These are phyloP conservation scores for Drosophila micromelanica DNA, from an alignment of 1,140 invertebrate species.

Conservation along the genomic window DNA sequence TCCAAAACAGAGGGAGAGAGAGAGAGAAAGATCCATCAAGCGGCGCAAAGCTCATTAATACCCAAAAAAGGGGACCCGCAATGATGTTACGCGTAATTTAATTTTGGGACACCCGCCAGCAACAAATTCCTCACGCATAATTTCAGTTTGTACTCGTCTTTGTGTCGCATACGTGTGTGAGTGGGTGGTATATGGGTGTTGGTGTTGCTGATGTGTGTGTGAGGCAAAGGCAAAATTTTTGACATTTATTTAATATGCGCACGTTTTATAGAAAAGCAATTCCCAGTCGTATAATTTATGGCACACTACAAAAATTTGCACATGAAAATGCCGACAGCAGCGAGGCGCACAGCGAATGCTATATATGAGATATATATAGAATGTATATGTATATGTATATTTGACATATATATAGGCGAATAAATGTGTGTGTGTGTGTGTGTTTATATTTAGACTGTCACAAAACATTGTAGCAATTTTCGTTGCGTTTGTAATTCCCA, in stretches of 20 bases:
- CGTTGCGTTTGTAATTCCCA: slow-evolving; percentile 81
- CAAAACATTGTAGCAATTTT: slow-evolving; percentile 80
- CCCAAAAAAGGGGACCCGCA: slow-evolving; percentile 68
- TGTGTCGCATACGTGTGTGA: slow-evolving; percentile 11
- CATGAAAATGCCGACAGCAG: slow-evolving; percentile 51
- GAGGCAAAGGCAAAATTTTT: slow-evolving; percentile 67
- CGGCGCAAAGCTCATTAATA: slow-evolving; percentile 76
- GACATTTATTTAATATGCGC: slow-evolving; percentile 83
- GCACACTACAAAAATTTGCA: slow-evolving; percentile 82
- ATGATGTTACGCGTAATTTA: slow-evolving; percentile 82
- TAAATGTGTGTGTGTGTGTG: slow-evolving; percentile 14
- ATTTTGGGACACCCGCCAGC: slow-evolving; percentile 59
- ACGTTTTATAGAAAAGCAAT: slow-evolving; percentile 83
- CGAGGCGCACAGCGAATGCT: slow-evolving; percentile 12
- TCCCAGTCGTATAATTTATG: slow-evolving; percentile 82
- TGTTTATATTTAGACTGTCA: slow-evolving; percentile 52
- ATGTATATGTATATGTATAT: slow-evolving; percentile 26
- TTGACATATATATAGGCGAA: slow-evolving; percentile 15
- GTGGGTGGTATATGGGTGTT: slow-evolving; percentile 11
- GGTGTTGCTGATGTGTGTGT: slow-evolving; percentile 7
- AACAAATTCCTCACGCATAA: slow-evolving; percentile 65
- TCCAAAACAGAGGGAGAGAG: too few relatives aligned
- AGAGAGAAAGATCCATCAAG: slow-evolving; percentile 59
- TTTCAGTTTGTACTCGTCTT: slow-evolving; percentile 53
- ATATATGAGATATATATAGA: slow-evolving; percentile 21